These are phyloP conservation scores for Parochlus steinenii DNA, from an alignment of 2,888 invertebrate species.

Conservation along the genomic window DNA sequence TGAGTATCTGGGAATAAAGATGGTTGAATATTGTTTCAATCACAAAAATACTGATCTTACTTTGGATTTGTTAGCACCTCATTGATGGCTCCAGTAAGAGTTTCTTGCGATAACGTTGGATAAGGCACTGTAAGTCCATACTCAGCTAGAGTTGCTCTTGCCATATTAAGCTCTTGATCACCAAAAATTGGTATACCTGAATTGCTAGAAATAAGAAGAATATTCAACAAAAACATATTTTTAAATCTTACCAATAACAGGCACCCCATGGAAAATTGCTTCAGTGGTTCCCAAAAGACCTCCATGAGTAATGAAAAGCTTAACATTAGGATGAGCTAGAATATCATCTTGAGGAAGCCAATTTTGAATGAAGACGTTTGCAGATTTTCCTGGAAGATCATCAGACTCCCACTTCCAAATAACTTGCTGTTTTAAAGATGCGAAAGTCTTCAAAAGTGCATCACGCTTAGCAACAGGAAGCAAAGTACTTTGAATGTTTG, in stretches of 20 bases:
- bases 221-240: too few species aligned
- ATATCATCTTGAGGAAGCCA: slow-evolving; percentile 29
- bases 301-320: slow-evolving; percentile 36
- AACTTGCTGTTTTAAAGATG: slow-evolving; percentile 12
- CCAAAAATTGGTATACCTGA: slow-evolving; percentile 26
- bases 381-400: slow-evolving; percentile 7
- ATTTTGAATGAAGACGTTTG: slow-evolving; percentile 23
- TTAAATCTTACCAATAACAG: slow-evolving; percentile 30
- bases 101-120: slow-evolving; percentile 17
- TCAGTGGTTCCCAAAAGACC: slow-evolving; percentile 34
- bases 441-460: slow-evolving; percentile 5
- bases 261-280: slow-evolving; percentile 28
- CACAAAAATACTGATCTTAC: slow-evolving; percentile 15
- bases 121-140: slow-evolving; percentile 22
- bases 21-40: too few species aligned
- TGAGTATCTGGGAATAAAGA: too few species aligned
- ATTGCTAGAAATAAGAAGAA: too few species aligned
- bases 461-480: slow-evolving; percentile 5
- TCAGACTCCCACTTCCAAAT: slow-evolving; percentile 16
- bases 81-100: slow-evolving; percentile 15
- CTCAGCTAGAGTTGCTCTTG: slow-evolving; percentile 20
- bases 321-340: slow-evolving; percentile 31
- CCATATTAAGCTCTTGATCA: slow-evolving; percentile 26
- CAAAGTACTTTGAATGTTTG: slow-evolving; percentile 7
- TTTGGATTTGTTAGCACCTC: slow-evolving; percentile 19